Conservation (phyloP, 1,140 invertebrate genomes). For the Caenorhabditis elegans region WBcel235 BX284606.5:2351001-2351500, state of each 20-base stretch:
- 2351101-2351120: constrained; percentile 23
- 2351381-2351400: no score
- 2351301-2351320: not conserved
- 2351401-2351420: not conserved
- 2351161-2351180: not conserved
- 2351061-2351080: constrained; percentile 28
- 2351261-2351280: constrained; percentile 6
- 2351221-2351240: constrained; percentile 16
- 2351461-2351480: no score
- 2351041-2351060: not conserved
- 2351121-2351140: not conserved
- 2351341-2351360: no score
- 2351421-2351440: no score
- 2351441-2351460: no score
- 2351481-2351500: no score
- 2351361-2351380: no score
- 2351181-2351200: not conserved
- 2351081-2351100: constrained; percentile 24
- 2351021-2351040: constrained; percentile 15
- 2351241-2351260: constrained; percentile 16
- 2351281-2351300: not conserved
- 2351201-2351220: not conserved
- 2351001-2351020: not conserved
- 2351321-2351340: no score
- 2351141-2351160: not conserved